Evolutionary conservation across 2,797 vertebrate species (phyloP).

Genomic region (Poecilia velifera): DNA sequence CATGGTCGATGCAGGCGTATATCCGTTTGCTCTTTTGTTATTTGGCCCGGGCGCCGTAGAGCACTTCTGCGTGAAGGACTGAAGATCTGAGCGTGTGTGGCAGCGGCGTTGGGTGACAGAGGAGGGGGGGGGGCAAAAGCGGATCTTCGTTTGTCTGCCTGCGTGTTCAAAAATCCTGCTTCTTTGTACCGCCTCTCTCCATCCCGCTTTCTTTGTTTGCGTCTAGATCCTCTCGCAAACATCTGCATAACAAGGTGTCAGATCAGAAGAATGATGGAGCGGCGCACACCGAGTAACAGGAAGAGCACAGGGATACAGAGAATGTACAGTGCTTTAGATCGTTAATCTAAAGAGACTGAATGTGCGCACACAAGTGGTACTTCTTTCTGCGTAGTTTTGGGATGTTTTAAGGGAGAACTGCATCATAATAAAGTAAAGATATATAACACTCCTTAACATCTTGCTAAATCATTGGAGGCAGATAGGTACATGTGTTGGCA

Average conservation of each 20-base stretch:
- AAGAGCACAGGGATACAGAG: not conserved
- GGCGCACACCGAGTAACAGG: not conserved
- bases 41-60: conserved; percentile 64
- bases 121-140: not conserved
- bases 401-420: not conserved
- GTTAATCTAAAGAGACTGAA: not conserved
- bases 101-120: not conserved
- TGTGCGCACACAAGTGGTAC: not conserved
- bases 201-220: conserved; percentile 14
- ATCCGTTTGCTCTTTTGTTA: conserved; percentile 81
- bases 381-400: not conserved
- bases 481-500: not conserved
- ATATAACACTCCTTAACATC: not conserved
- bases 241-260: conserved; percentile 36
- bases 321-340: not conserved
- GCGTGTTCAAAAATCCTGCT: conserved; percentile 34
- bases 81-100: conserved; percentile 35
- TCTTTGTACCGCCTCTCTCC: conserved; percentile 21
- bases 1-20: conserved; percentile 73
- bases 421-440: not conserved
- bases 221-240: conserved; percentile 32
- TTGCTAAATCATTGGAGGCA: not conserved
- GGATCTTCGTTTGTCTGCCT: conserved; percentile 27
- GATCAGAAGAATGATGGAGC: conserved; percentile 20
- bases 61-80: conserved; percentile 48